phyloP scores from a whole-genome alignment of 2,113 vertebrate genomes.

The Paratilapia polleni region DNA sequence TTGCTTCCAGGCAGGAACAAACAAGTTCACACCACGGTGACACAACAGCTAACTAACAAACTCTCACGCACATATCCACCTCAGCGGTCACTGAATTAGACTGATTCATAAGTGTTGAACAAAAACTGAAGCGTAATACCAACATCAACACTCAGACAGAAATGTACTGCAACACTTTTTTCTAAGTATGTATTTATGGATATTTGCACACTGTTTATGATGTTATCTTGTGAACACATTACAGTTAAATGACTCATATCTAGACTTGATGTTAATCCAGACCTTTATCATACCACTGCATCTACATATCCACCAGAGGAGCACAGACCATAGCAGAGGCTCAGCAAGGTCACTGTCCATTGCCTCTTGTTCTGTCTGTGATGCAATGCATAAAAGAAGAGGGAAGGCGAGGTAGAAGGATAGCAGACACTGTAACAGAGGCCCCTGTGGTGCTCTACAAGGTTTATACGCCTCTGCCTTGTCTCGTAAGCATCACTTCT shows the following conservation, averaged over 20 bases:
- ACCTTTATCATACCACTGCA: neutral
- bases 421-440: slow-evolving; percentile 31
- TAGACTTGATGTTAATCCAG: neutral
- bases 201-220: neutral
- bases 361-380: slow-evolving; percentile 1
- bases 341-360: slow-evolving; percentile 30
- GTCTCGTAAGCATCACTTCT: slow-evolving; percentile 67
- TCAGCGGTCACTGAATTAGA: slow-evolving; percentile 19
- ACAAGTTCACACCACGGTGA: slow-evolving; percentile 37
- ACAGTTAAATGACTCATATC: neutral
- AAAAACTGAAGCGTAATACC: neutral
- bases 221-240: neutral
- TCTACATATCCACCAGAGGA: neutral
- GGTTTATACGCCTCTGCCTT: slow-evolving; percentile 63
- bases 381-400: slow-evolving; percentile 18
- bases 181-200: neutral
- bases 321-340: neutral
- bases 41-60: slow-evolving; percentile 37
- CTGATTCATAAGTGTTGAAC: slow-evolving; percentile 31
- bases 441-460: slow-evolving; percentile 46
- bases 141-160: neutral
- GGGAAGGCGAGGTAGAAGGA: slow-evolving; percentile 5
- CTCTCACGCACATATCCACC: slow-evolving; percentile 11
- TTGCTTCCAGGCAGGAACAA: slow-evolving; percentile 44
- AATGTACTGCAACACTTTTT: slow-evolving; percentile 7